Conservation (phyloP, 64 coral and sea anemone genomes). For the Actinia tenebrosa region DNA sequence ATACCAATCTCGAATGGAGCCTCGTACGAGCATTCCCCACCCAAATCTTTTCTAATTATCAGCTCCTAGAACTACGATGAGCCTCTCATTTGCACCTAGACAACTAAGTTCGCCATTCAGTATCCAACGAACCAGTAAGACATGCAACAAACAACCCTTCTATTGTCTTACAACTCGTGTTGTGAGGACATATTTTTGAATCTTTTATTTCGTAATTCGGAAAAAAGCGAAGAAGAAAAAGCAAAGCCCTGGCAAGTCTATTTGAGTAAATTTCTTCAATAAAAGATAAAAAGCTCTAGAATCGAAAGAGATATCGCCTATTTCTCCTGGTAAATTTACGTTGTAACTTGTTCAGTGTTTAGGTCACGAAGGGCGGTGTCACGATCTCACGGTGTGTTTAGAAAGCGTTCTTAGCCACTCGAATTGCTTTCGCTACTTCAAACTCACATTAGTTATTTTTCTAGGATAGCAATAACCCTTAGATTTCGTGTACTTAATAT, state of each 20-base stretch:
- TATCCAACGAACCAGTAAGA: not conserved
- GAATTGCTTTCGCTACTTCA: not conserved
- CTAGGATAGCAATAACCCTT: too few species aligned
- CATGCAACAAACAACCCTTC: not conserved
- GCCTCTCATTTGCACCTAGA: not conserved
- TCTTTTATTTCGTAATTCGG: not conserved
- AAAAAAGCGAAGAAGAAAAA: not conserved
- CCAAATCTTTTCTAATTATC: not conserved
- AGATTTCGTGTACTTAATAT: too few species aligned
- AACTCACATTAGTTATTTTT: too few species aligned
- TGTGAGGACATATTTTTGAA: not conserved
- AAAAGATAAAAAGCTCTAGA: not conserved
- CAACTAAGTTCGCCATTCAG: not conserved
- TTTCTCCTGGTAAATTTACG: not conserved
- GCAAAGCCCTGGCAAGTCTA: not conserved
- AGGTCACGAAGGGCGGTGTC: not conserved
- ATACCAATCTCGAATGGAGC: constrained; percentile 6
- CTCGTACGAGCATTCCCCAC: not conserved
- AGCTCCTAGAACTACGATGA: not conserved
- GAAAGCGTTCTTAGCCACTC: not conserved
- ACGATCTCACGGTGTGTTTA: not conserved
- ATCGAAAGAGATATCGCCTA: not conserved
- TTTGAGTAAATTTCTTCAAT: not conserved
- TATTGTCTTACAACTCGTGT: not conserved
- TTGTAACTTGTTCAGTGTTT: not conserved